Percentiles rank a stretch among this genome's conserved stretches.
These are phyloP conservation scores for Micrasema minimum DNA, from an alignment of 1,140 invertebrate species.

Conservation along the genomic window DNA sequence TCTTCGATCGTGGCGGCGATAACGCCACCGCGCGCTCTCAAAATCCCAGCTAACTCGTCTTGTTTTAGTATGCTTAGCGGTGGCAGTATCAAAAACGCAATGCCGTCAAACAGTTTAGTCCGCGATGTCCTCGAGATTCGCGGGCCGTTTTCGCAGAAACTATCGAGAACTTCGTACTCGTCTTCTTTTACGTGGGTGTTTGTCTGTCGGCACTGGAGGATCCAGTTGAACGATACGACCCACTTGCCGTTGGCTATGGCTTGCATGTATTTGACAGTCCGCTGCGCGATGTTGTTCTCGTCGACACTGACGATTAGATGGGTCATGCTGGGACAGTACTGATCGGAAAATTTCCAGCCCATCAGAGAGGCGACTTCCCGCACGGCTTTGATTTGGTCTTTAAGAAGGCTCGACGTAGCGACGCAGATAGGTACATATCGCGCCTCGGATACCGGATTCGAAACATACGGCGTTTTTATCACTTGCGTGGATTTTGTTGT, in stretches of 20 bases:
- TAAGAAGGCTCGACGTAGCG: slow-evolving; percentile 58
- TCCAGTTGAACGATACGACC: slow-evolving; percentile 61
- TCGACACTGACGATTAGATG: slow-evolving; percentile 62
- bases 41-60: slow-evolving; percentile 54
- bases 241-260: slow-evolving; percentile 60
- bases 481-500: neutral
- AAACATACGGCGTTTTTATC: neutral
- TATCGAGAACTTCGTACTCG: slow-evolving; percentile 59
- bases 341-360: slow-evolving; percentile 59
- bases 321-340: slow-evolving; percentile 59
- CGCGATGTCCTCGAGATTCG: slow-evolving; percentile 56
- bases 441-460: neutral
- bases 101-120: slow-evolving; percentile 58
- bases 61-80: slow-evolving; percentile 58
- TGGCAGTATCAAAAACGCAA: slow-evolving; percentile 60
- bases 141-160: slow-evolving; percentile 58
- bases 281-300: slow-evolving; percentile 60
- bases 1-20: neutral
- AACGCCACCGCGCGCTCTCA: slow-evolving; percentile 4
- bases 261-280: slow-evolving; percentile 63
- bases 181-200: slow-evolving; percentile 57
- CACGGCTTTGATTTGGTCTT: slow-evolving; percentile 54
- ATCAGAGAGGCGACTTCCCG: slow-evolving; percentile 55
- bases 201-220: slow-evolving; percentile 52
- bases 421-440: slow-evolving; percentile 49